Conservation (phyloP, 2,113 vertebrate genomes). For the Myrmecophaga tridactyla region DNA sequence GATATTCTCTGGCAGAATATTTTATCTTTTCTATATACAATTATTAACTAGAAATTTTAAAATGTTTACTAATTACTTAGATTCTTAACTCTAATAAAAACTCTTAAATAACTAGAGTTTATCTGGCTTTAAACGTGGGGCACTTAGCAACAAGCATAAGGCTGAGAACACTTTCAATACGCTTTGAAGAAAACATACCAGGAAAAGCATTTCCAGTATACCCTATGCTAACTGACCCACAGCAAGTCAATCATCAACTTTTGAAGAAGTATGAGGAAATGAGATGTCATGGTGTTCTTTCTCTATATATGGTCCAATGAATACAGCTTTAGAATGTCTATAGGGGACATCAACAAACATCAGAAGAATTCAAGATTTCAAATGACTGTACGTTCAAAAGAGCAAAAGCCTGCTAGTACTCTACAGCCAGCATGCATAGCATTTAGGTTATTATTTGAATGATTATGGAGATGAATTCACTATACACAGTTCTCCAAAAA, state of each 20-base stretch:
- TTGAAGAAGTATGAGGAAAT: slow-evolving; percentile 47
- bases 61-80: slow-evolving; percentile 57
- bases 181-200: slow-evolving; percentile 43
- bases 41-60: slow-evolving; percentile 33
- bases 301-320: neutral
- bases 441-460: slow-evolving; percentile 37
- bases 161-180: slow-evolving; percentile 11
- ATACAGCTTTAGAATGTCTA: slow-evolving; percentile 26
- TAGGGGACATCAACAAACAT: slow-evolving; percentile 40
- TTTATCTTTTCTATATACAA: slow-evolving; percentile 47
- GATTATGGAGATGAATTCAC: slow-evolving; percentile 36
- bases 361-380: slow-evolving; percentile 40
- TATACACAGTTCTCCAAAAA: slow-evolving; percentile 1
- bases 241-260: neutral
- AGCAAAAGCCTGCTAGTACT: neutral
- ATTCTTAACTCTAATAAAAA: slow-evolving; percentile 48
- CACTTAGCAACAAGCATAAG: slow-evolving; percentile 51
- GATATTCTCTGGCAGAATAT: neutral
- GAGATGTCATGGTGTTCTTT: slow-evolving; percentile 1
- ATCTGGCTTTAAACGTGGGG: slow-evolving; percentile 43
- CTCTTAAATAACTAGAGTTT: slow-evolving; percentile 40
- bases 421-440: neutral
- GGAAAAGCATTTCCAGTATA: slow-evolving; percentile 11
- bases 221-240: slow-evolving; percentile 24
- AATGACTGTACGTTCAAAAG: neutral